Percentiles rank a stretch among this genome's conserved stretches.
Conservation (phyloP, 2,113 vertebrate genomes). For the Octodon degus region DNA sequence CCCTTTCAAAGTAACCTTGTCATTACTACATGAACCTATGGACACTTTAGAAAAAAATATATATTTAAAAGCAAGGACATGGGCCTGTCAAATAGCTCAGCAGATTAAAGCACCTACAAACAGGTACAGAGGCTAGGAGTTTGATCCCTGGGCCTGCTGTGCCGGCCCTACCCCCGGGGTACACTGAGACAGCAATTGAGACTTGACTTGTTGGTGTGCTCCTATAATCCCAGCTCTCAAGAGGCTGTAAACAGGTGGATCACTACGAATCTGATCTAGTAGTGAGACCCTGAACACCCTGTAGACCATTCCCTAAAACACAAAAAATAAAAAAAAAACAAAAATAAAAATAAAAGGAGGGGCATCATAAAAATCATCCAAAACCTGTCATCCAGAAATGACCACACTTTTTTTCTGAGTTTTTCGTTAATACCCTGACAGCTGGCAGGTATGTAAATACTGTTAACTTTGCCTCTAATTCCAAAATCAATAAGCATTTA, state of each 20-base stretch:
- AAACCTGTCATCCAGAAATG: background rate
- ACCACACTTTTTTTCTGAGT: background rate
- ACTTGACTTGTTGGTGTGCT: no score
- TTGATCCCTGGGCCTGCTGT: no score
- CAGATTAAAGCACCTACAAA: no score
- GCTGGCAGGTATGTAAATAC: background rate
- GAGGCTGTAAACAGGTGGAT: no score
- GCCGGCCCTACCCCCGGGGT: no score
- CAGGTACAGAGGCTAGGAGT: no score
- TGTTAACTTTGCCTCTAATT: background rate
- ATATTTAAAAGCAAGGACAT: background rate
- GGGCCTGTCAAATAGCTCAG: no score
- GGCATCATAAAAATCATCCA: background rate
- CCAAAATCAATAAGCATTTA: slow-evolving; percentile 35
- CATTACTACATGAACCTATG: background rate
- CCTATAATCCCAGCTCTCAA: no score
- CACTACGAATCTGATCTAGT: no score
- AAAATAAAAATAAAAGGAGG: background rate
- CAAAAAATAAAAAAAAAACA: background rate
- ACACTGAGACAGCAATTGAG: no score
- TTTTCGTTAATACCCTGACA: background rate
- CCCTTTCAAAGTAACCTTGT: background rate
- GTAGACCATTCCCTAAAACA: no score
- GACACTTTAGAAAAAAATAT: background rate
- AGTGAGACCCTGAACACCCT: no score